Percentiles rank a stretch among this genome's conserved stretches.
Conservation (phyloP, 2,888 invertebrate genomes). For the Volucella zonaria region DNA sequence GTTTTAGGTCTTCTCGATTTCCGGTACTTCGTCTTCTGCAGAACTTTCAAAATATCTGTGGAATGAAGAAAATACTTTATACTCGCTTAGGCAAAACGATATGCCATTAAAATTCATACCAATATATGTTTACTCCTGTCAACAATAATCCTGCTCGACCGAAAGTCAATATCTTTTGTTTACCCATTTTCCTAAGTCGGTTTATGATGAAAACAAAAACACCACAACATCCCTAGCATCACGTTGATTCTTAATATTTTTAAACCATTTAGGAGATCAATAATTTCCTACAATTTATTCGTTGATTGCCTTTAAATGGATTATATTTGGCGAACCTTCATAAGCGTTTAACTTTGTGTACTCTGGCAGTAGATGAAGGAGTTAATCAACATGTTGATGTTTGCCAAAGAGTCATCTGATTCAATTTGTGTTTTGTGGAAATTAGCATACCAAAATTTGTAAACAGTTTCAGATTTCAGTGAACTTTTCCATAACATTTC, state of each 20-base stretch:
- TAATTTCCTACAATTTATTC: neutral
- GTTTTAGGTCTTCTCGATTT: too few relatives aligned
- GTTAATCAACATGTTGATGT: too few relatives aligned
- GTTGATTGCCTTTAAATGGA: neutral
- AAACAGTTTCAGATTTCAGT: too few relatives aligned
- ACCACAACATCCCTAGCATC: neutral
- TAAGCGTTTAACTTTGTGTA: too few relatives aligned
- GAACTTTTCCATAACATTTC: too few relatives aligned
- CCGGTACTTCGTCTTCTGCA: neutral
- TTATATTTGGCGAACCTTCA: too few relatives aligned
- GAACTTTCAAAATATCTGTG: conserved; percentile 15
- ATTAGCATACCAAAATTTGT: too few relatives aligned
- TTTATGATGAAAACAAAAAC: neutral
- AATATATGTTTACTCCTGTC: conserved; percentile 9
- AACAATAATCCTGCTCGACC: neutral
- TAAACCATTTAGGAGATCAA: neutral
- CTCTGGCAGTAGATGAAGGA: too few relatives aligned
- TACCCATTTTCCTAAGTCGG: neutral
- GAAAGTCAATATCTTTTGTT: conserved; percentile 20
- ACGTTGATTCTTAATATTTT: neutral
- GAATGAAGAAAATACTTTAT: neutral
- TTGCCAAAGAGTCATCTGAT: too few relatives aligned
- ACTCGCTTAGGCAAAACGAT: neutral
- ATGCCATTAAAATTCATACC: conserved; percentile 16
- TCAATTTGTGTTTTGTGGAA: too few relatives aligned